Evolutionary conservation across 2,888 invertebrate species (phyloP).

Genomic region (Elaeidobius kamerunicus): DNA sequence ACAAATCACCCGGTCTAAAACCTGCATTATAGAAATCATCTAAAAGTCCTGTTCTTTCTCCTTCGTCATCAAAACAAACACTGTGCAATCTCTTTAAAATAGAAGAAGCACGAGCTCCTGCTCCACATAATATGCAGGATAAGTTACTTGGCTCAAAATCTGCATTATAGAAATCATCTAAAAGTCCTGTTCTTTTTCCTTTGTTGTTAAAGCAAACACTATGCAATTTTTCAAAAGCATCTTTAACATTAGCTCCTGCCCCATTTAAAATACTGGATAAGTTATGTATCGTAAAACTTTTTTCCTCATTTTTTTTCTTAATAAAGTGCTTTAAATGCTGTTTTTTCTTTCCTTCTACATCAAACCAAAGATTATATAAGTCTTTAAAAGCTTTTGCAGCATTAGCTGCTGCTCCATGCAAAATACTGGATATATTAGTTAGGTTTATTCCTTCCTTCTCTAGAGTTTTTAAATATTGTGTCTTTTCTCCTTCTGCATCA

Average conservation of each 20-base stretch:
- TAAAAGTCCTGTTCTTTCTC: background rate
- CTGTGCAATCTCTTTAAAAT: background rate
- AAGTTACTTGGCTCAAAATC: constrained; percentile 37
- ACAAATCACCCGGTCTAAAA: background rate
- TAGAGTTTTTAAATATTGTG: too few relatives aligned
- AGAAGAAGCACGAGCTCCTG: background rate
- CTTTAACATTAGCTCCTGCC: constrained; percentile 34
- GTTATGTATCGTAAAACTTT: constrained; percentile 15
- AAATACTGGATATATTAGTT: too few relatives aligned
- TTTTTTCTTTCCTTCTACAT: too few relatives aligned
- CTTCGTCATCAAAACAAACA: background rate
- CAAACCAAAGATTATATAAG: too few relatives aligned
- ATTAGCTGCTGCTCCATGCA: too few relatives aligned
- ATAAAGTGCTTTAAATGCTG: too few relatives aligned
- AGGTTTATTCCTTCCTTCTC: too few relatives aligned
- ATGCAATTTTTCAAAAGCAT: constrained; percentile 40
- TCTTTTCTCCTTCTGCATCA: too few relatives aligned
- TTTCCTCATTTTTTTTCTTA: too few relatives aligned
- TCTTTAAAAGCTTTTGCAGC: too few relatives aligned
- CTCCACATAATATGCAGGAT: constrained; percentile 9
- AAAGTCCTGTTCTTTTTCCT: constrained; percentile 36
- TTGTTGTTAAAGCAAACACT: constrained; percentile 39
- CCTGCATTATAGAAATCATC: background rate
- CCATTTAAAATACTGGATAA: constrained; percentile 31
- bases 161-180: constrained; percentile 39